Evolutionary conservation across 1,140 invertebrate species (phyloP).

Genomic region (Macrobrachium nipponense): DNA sequence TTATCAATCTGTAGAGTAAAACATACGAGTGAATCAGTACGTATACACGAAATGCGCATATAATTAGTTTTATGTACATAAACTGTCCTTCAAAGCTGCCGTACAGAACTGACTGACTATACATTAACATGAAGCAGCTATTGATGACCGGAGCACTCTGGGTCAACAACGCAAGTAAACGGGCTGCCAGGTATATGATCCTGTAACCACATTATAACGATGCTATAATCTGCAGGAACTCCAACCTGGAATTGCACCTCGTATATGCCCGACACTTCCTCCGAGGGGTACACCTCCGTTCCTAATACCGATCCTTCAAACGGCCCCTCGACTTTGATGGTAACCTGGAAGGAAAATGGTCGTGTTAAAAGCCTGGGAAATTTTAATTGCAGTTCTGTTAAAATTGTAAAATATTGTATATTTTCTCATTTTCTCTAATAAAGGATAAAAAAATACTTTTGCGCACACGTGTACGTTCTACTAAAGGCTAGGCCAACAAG

Average conservation of each 20-base stretch:
- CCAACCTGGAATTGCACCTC: conserved; percentile 23
- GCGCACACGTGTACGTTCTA: too few species aligned
- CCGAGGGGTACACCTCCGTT: conserved; percentile 34
- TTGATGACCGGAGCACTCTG: too few species aligned
- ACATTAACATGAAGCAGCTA: not conserved
- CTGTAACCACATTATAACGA: conserved; percentile 22
- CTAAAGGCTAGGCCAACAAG: too few species aligned
- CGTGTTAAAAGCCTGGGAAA: too few species aligned
- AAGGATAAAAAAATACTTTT: too few species aligned
- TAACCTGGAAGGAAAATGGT: conserved; percentile 3
- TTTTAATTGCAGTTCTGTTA: too few species aligned
- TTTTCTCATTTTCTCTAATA: too few species aligned
- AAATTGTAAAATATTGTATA: too few species aligned
- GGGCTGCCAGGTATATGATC: conserved; percentile 35
- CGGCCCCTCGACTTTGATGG: conserved; percentile 31
- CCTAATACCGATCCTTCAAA: conserved; percentile 10
- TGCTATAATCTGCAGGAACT: conserved; percentile 4
- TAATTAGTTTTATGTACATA: too few species aligned
- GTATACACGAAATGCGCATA: too few species aligned
- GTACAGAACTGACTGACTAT: not conserved
- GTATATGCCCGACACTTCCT: conserved; percentile 4
- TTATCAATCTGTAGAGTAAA: too few species aligned
- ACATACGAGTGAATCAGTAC: too few species aligned
- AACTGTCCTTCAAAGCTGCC: not conserved
- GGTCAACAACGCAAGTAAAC: conserved; percentile 31